These are phyloP conservation scores for Babylonia areolata DNA, from an alignment of 1,140 invertebrate genomes.

Conservation along the genomic window DNA sequence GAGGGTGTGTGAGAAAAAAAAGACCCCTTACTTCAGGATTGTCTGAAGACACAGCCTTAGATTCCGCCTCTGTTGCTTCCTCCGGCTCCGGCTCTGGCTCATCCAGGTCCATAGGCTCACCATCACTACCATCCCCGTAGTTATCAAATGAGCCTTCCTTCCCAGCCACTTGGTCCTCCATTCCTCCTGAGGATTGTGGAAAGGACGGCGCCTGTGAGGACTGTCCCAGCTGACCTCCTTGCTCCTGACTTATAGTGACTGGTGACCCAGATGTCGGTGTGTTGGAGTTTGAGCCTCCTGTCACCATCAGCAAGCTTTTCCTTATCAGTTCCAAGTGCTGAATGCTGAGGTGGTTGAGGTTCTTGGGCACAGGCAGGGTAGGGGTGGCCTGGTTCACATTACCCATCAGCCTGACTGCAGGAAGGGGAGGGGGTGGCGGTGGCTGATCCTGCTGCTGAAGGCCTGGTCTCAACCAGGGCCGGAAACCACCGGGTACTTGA, in stretches of 20 bases:
- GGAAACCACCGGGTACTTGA: not conserved
- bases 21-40: not conserved
- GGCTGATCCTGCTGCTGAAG: not conserved
- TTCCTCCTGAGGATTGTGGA: no score
- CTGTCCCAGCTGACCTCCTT: not conserved
- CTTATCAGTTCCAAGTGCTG: slow-evolving; percentile 89
- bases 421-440: not conserved
- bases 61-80: not conserved
- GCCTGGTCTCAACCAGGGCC: not conserved
- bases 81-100: not conserved
- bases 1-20: no score
- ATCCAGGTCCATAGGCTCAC: slow-evolving; percentile 12
- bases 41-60: not conserved
- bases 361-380: slow-evolving; percentile 43
- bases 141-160: not conserved
- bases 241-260: slow-evolving; percentile 81
- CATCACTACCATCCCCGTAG: not conserved
- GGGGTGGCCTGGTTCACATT: slow-evolving; percentile 12
- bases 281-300: not conserved
- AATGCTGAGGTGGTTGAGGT: slow-evolving; percentile 91
- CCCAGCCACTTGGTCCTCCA: no score
- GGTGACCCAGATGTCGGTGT: slow-evolving; percentile 84
- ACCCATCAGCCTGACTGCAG: not conserved
- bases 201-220: no score
- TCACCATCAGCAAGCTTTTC: slow-evolving; percentile 25